phyloP scores from a whole-genome alignment of 2,797 vertebrate genomes.

The Aselliscus stoliczkanus region DNA sequence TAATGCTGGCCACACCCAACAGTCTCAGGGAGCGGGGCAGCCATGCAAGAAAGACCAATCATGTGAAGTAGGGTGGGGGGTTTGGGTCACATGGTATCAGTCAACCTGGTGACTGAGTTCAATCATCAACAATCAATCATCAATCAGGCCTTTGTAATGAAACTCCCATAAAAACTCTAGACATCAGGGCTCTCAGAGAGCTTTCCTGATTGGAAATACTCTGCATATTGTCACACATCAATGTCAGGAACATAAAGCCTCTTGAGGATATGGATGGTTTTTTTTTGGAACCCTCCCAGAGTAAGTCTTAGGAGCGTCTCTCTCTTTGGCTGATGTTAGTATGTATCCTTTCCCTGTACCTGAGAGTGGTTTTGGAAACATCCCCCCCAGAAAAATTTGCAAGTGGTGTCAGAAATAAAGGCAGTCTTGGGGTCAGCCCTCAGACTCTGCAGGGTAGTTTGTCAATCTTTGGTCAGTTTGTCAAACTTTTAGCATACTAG shows the following conservation, averaged over 20 bases:
- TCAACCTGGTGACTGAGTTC: not conserved
- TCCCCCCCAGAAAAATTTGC: not conserved
- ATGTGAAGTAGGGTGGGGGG: not conserved
- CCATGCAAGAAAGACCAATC: not conserved
- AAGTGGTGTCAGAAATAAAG: not conserved
- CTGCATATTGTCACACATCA: not conserved
- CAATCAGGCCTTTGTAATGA: not conserved
- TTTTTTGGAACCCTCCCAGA: not conserved
- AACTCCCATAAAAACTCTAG: not conserved
- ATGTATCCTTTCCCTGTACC: not conserved
- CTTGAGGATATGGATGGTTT: not conserved
- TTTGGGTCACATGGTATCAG: not conserved
- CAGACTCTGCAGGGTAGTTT: not conserved
- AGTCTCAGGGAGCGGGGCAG: not conserved
- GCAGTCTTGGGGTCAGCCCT: not conserved
- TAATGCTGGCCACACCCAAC: not conserved
- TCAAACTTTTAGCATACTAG: not conserved
- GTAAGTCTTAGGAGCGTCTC: not conserved
- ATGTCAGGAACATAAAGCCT: not conserved
- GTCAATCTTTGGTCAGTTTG: not conserved
- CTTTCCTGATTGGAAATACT: not conserved
- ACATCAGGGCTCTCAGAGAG: not conserved
- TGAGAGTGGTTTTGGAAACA: not conserved
- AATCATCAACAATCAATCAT: not conserved
- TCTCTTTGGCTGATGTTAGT: not conserved